These are phyloP conservation scores for Podilymbus podiceps DNA, from an alignment of 2,113 vertebrate species.

Conservation along the genomic window DNA sequence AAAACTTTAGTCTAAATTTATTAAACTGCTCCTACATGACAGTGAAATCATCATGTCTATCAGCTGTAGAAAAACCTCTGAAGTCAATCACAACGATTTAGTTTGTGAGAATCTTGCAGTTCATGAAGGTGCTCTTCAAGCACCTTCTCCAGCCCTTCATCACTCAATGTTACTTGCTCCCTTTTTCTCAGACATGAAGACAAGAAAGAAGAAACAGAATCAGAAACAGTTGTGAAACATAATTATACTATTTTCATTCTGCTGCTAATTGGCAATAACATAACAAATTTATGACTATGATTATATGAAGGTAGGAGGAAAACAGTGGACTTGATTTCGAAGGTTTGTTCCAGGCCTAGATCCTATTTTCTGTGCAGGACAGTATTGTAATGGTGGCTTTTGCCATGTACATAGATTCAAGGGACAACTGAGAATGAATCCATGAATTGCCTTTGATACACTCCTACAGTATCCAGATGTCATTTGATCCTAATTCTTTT, in stretches of 20 bases:
- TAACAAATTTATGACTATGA: neutral
- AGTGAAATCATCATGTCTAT: neutral
- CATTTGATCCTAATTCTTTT: neutral
- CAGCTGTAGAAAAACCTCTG: neutral
- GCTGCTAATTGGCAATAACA: neutral
- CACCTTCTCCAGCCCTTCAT: neutral
- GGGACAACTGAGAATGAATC: neutral
- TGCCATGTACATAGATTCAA: neutral
- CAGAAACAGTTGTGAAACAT: neutral
- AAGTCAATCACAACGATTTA: neutral
- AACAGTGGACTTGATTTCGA: neutral
- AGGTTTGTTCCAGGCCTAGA: neutral
- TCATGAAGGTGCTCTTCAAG: neutral
- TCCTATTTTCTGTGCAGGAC: neutral
- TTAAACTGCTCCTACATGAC: neutral
- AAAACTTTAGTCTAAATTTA: neutral
- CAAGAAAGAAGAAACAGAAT: neutral
- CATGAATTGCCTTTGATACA: neutral
- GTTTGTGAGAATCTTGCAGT: neutral
- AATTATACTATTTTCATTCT: neutral
- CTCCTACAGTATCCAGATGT: neutral
- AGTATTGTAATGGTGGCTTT: neutral
- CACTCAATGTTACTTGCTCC: neutral
- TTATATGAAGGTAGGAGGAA: neutral
- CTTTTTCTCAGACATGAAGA: neutral